phyloP scores from a whole-genome alignment of 1,140 invertebrate species.

The Zaprionus taronus region DNA sequence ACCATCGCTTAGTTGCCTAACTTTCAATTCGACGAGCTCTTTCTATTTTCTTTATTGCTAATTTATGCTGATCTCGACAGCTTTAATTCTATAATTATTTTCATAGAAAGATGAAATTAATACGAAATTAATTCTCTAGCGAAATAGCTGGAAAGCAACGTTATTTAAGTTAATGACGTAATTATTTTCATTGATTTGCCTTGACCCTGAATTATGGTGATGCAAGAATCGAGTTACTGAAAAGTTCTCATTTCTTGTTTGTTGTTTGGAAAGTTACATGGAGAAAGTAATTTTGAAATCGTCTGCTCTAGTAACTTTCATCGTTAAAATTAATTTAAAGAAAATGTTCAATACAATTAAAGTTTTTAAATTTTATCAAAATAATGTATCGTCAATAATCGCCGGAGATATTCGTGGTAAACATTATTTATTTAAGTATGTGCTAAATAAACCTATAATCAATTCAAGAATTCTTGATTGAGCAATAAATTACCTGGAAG shows the following conservation, averaged over 20 bases:
- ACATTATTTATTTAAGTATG: too few species aligned
- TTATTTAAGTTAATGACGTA: constrained; percentile 41
- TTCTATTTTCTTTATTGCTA: constrained; percentile 70
- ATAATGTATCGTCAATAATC: too few species aligned
- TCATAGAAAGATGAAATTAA: constrained; percentile 48
- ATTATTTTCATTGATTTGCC: constrained; percentile 12
- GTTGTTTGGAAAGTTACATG: not conserved
- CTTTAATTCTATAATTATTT: constrained; percentile 66
- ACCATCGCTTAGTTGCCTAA: constrained; percentile 24
- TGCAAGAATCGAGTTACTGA: constrained; percentile 1
- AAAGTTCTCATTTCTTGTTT: constrained; percentile 22
- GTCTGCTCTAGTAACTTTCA: not conserved
- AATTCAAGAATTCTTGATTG: not conserved
- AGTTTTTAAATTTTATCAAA: too few species aligned
- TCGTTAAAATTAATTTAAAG: not conserved
- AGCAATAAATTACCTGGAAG: not conserved
- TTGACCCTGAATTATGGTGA: constrained; percentile 43
- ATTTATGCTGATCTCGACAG: constrained; percentile 66
- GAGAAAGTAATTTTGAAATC: not conserved
- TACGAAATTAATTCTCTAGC: constrained; percentile 55
- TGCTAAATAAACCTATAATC: not conserved
- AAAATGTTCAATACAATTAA: too few species aligned
- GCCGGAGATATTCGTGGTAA: too few species aligned
- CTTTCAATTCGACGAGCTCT: constrained; percentile 44
- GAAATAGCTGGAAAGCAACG: constrained; percentile 15